Percentiles rank a stretch among this genome's conserved stretches.
Evolutionary conservation across 2,797 vertebrate species (phyloP).

Genomic region (Eulemur albifrons): DNA sequence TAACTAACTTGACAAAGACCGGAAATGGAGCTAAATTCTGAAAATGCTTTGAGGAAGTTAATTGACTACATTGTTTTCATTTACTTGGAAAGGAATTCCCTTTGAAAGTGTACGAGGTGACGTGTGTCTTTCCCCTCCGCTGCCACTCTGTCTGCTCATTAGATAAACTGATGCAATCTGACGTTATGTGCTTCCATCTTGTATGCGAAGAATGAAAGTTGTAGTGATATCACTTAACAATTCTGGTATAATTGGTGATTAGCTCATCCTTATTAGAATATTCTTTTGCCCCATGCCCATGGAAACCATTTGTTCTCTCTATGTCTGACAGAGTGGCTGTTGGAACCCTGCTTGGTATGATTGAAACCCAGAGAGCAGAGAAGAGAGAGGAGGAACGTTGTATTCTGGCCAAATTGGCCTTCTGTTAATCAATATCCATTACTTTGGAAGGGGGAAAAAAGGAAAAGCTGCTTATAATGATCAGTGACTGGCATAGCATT

Average conservation of each 20-base stretch:
- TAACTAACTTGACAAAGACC: slow-evolving; percentile 28
- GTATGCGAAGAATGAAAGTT: neutral
- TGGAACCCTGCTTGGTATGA: neutral
- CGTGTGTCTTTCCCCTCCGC: slow-evolving; percentile 20
- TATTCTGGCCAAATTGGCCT: neutral
- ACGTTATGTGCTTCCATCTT: neutral
- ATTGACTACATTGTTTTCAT: slow-evolving; percentile 40
- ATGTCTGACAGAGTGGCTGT: neutral
- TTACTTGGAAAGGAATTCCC: slow-evolving; percentile 60
- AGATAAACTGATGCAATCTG: neutral
- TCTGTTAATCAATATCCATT: neutral
- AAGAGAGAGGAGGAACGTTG: neutral
- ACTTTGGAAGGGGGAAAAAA: neutral
- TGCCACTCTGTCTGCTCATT: neutral
- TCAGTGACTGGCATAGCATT: neutral
- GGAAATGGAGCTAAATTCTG: slow-evolving; percentile 26
- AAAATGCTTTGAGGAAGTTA: slow-evolving; percentile 57
- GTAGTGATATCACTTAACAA: neutral
- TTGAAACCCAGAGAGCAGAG: neutral
- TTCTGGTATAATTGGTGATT: neutral
- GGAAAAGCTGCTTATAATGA: neutral
- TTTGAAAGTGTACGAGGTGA: slow-evolving; percentile 51
- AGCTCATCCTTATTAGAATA: neutral
- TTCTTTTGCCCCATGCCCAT: neutral
- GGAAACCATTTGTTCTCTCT: neutral